Base-by-base conservation (phyloP, 2,888 invertebrate genomes). In the Buathra laborator region DNA sequence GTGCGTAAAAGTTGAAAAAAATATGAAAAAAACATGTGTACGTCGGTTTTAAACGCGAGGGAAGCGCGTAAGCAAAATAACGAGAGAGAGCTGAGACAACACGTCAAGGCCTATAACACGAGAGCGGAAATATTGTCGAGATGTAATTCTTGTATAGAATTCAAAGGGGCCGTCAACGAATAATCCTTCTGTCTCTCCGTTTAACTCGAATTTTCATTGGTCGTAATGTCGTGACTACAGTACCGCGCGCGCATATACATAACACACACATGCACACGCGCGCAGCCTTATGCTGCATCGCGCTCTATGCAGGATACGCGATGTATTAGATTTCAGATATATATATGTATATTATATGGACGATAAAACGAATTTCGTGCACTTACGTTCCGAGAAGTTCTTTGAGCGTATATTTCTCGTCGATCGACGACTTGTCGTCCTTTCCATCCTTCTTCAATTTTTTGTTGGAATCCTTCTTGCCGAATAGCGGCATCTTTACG, bases 331-430 rank as follows among this genome's bases (percentile, higher is more conserved):
- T 56, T 56, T 48, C 46, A 3, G 10, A 12, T 19, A 24, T 24
- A 56, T 37, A 7, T 37, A 37, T 9, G 2, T 37, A 9, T 37
- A 37, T 9, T 9, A 9, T 37, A 9, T 37, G 9, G 6, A 9
- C 37, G 46, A 44, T 24, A 19, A 9, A 14, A 14, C 14, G 12
- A n/a, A n/a, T 64, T 64, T 64, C 32, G 4, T 53, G 10, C 76
- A 95, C 96, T 96, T 95, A 97, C 96, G 98, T 98, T 94, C 98
- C 98, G 86, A 98, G 96, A 88, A 98, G 95, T 94, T 98, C 98
- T 95, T 98, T 98, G 88, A 98, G 95, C 92, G 96, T 95, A 94
- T 98, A 98, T 95, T 98, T 98, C 93, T 98, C 98, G 93, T 98
- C 98, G 91, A 98, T 96, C 89, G 97, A 95, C 91, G 96, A 96